Conservation (phyloP, 2,797 vertebrate genomes). For the Luscinia luscinia region DNA sequence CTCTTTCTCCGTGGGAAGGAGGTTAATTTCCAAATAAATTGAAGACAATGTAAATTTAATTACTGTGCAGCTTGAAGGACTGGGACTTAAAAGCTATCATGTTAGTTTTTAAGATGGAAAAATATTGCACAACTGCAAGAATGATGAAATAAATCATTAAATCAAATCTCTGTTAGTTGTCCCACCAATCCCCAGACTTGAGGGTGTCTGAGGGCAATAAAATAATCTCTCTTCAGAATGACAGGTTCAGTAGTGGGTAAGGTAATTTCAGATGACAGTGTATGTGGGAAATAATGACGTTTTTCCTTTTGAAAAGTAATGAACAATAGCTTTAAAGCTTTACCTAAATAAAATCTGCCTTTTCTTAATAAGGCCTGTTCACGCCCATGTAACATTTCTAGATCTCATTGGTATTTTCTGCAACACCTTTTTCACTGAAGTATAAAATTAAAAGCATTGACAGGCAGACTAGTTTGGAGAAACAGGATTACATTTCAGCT, state of each 20-base stretch:
- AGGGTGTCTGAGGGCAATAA: neutral
- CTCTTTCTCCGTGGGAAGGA: slow-evolving; percentile 37
- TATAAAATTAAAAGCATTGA: neutral
- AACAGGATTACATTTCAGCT: neutral
- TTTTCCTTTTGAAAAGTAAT: neutral
- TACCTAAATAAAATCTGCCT: neutral
- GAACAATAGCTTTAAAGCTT: neutral
- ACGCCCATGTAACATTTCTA: neutral
- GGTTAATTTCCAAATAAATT: slow-evolving; percentile 59
- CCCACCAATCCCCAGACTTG: neutral
- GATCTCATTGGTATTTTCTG: neutral
- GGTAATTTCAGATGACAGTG: neutral
- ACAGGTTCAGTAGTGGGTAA: neutral
- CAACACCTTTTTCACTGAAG: neutral
- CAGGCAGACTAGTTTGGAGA: neutral
- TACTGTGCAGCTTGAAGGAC: slow-evolving; percentile 9
- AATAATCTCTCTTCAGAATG: neutral
- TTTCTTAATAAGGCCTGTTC: neutral
- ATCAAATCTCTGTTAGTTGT: slow-evolving; percentile 10
- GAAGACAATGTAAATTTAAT: slow-evolving; percentile 64
- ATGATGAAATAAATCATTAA: slow-evolving; percentile 17
- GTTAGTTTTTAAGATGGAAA: slow-evolving; percentile 43
- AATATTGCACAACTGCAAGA: slow-evolving; percentile 14
- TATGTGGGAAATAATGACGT: neutral
- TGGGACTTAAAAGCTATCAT: slow-evolving; percentile 15